Evolutionary conservation across 2,888 invertebrate species (phyloP).

Genomic region (Thymelicus acteon): DNA sequence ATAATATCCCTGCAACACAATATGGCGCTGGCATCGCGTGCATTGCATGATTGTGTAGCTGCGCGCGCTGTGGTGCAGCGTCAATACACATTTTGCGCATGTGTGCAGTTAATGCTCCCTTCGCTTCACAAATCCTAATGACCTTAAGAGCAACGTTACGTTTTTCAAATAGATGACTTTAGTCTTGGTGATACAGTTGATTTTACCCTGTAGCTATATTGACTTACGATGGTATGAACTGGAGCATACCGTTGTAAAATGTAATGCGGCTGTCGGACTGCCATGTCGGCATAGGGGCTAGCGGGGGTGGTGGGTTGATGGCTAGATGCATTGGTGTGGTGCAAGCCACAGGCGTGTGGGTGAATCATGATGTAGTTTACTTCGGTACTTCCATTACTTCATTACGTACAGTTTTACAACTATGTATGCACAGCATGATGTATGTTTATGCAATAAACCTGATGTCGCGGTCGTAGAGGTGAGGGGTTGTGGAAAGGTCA

Average conservation of each 20-base stretch:
- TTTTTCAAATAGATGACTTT: slow-evolving; percentile 13
- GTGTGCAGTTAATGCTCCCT: slow-evolving; percentile 13
- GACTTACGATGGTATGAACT: background rate
- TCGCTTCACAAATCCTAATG: background rate
- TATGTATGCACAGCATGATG: slow-evolving; percentile 18
- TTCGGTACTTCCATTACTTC: slow-evolving; percentile 3
- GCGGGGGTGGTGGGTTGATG: slow-evolving; percentile 16
- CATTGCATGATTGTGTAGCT: background rate
- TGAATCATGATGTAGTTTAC: slow-evolving; percentile 7
- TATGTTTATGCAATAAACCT: slow-evolving; percentile 8
- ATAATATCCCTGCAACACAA: slow-evolving; percentile 4
- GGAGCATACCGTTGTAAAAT: background rate
- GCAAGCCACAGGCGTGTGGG: slow-evolving; percentile 18
- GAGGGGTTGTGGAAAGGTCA: slow-evolving; percentile 30
- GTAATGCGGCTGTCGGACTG: slow-evolving; percentile 18
- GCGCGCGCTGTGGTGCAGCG: slow-evolving; percentile 22
- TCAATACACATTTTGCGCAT: slow-evolving; percentile 15
- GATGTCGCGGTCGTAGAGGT: slow-evolving; percentile 26
- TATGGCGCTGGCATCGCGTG: slow-evolving; percentile 5
- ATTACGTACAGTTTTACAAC: slow-evolving; percentile 29
- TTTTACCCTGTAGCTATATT: slow-evolving; percentile 18
- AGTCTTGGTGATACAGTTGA: slow-evolving; percentile 19
- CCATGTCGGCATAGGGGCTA: slow-evolving; percentile 15
- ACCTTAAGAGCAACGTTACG: slow-evolving; percentile 9
- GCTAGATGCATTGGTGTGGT: slow-evolving; percentile 25